Conservation (phyloP, 2,113 vertebrate species). For the Coptodon rendalli region DNA sequence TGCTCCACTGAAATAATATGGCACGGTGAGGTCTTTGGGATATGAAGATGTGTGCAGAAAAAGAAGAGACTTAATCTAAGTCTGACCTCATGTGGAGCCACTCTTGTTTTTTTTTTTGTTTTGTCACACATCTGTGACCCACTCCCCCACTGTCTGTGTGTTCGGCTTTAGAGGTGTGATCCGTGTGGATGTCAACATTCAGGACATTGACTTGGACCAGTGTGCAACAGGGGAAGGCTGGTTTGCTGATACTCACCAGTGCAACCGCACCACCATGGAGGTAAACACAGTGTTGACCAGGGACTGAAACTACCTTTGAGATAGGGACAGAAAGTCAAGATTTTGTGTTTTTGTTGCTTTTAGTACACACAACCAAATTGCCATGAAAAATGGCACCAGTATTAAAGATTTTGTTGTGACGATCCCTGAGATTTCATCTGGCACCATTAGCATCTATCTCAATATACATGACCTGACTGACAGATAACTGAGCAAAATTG, state of each 20-base stretch:
- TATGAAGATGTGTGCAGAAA: accelerated
- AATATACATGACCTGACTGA: background rate
- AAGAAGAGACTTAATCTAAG: background rate
- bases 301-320: background rate
- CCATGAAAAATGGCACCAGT: background rate
- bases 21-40: background rate
- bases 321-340: background rate
- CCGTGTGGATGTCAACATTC: slow-evolving; percentile 85
- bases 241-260: slow-evolving; percentile 88
- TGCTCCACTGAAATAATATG: background rate
- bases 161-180: slow-evolving; percentile 81
- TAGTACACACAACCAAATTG: background rate
- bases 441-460: background rate
- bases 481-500: background rate
- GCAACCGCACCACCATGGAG: slow-evolving; percentile 93
- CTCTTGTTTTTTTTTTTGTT: background rate
- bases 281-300: slow-evolving; percentile 56
- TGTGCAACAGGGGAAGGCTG: slow-evolving; percentile 79
- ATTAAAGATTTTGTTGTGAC: background rate
- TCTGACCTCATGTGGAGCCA: background rate
- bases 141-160: background rate
- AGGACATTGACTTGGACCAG: slow-evolving; percentile 83
- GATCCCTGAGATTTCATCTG: background rate
- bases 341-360: background rate
- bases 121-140: background rate